Evolutionary conservation across 2,797 vertebrate genomes (phyloP), one percentile per base, ranked within the genome.

Genomic region (Phrynocephalus guinanensis): DNA sequence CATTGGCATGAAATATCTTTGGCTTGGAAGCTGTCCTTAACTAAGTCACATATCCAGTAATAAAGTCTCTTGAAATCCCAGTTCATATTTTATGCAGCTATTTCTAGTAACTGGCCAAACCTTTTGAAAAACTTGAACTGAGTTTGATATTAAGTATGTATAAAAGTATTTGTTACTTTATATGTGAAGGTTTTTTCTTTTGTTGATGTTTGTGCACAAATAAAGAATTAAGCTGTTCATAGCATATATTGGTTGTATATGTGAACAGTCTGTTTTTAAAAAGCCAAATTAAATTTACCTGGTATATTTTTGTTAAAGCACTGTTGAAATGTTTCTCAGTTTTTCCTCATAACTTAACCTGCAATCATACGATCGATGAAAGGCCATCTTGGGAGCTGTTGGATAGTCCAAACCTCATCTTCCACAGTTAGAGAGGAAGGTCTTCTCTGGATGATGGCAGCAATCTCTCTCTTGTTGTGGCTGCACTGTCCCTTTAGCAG

Each of bases 91-190:
- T 70, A 48, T 91, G 68, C n/a, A 67, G 77, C 88, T 93, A 93
- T 89, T 93, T 93, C 93, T 93, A 92, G 92, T 91, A 90, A 84
- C 89, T 92, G 68, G 18, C 33, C 89, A 24, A 88, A 86, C 79
- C 83, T 91, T 93, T 89, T 92, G 83, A 90, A 87, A 93, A 92
- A 84, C 56, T 91, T 79, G 92, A 91, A 85, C 77, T 86, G 82
- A 67, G 63, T 38, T 85, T 85, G 83, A 82, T 83, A 86, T 16
- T 87, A 13, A 66, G 68, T 82, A 63, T 76, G 75, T 90, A 60
- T 44, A 91, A 94, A 56, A 88, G 86, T 87, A 90, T 83, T 79
- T 86, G 82, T 92, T 84, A 86, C 63, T 86, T 70, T 92, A 91
- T 86, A 44, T 38, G 67, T 83, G 26, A 70, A 38, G 8, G 3